phyloP scores from a whole-genome alignment of 2,113 vertebrate genomes.

The Pelobates fuscus region DNA sequence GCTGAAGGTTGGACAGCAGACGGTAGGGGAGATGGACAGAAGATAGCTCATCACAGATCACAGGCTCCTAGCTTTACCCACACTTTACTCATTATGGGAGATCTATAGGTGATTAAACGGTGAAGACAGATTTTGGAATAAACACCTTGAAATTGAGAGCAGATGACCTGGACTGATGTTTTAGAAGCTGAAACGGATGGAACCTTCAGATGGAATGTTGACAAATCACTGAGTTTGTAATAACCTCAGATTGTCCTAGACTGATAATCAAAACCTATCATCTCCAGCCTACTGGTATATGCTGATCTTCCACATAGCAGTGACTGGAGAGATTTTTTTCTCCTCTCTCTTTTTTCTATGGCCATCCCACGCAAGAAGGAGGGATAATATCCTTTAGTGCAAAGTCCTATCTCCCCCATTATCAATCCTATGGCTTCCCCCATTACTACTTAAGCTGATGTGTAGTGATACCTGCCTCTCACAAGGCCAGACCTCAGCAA shows the following conservation, averaged over 20 bases:
- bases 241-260: background rate
- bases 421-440: conserved; percentile 34
- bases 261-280: background rate
- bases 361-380: conserved; percentile 48
- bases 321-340: conserved; percentile 23
- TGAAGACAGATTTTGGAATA: background rate
- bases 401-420: conserved; percentile 28
- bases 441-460: conserved; percentile 34
- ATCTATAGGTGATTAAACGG: no score
- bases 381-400: conserved; percentile 20
- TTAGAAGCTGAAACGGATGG: background rate
- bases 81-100: background rate
- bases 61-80: background rate
- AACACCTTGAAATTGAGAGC: background rate
- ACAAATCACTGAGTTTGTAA: background rate
- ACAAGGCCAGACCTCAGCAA: conserved; percentile 9
- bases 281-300: background rate
- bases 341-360: conserved; percentile 25
- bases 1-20: conserved; percentile 26
- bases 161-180: background rate
- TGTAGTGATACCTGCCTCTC: conserved; percentile 13
- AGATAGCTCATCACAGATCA: background rate
- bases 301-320: background rate
- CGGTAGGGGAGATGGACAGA: background rate
- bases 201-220: background rate